A percentile compares a stretch with the other conserved stretches of the same genome.
These are phyloP conservation scores for Lophotis ruficrista DNA, from an alignment of 2,113 vertebrate species.

Conservation along the genomic window DNA sequence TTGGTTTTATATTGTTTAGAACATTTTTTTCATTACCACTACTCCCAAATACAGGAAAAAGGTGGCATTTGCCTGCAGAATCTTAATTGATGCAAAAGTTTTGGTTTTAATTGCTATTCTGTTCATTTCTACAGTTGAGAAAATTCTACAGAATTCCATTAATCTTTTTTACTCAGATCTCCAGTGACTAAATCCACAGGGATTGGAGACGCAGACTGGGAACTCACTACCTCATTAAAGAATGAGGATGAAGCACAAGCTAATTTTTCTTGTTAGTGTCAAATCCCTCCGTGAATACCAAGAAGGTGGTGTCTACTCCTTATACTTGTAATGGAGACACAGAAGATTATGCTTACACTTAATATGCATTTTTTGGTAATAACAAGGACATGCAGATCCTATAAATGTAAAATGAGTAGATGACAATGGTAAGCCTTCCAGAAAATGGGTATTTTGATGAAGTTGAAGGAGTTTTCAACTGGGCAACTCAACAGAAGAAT, in stretches of 20 bases:
- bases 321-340: neutral
- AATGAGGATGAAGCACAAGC: neutral
- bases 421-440: neutral
- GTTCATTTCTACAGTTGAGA: neutral
- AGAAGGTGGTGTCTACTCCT: neutral
- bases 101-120: neutral
- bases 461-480: neutral
- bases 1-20: neutral
- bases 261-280: neutral
- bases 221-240: neutral
- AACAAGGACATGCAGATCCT: neutral
- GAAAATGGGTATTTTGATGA: neutral
- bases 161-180: neutral
- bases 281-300: neutral
- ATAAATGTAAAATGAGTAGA: neutral
- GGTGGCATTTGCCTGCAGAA: neutral
- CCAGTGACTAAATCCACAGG: neutral
- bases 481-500: neutral
- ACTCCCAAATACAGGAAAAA: neutral
- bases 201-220: neutral
- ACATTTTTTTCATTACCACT: neutral
- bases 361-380: neutral
- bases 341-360: neutral
- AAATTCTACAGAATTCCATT: neutral
- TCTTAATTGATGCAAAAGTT: neutral